Base-by-base conservation (phyloP, 2,888 invertebrate species). In the Maniola hyperantus region DNA sequence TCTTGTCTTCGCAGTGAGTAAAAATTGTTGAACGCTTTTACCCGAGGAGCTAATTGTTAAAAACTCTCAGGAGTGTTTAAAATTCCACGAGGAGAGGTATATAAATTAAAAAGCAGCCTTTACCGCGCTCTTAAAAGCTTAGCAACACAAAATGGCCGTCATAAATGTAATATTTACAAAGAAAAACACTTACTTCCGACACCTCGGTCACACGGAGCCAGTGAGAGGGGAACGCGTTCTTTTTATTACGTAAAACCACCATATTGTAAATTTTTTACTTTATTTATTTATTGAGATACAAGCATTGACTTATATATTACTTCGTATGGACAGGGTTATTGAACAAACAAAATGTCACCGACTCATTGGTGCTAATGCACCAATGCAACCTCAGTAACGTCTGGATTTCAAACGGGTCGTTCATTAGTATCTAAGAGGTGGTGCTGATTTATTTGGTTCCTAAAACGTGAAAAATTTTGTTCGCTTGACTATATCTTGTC, bases 121-220 rank as follows among this genome's bases (percentile, higher is more conserved):
- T 61, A 60, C 57, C 66, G 54, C 66, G 66, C 63, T 69, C 60
- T 55, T 69, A 64, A 69, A 55, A 64, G 69, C 69, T 55, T 50
- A 63, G 63, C 66, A 64, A 64, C 69, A 61, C 63, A 60, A 60
- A 66, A 66, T 64, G 63, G 46, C 33, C 66, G 33, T 54, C 64
- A 69, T 69, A 69, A 69, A 66, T 69, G 69, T 69, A 64, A 61
- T 69, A 69, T 69, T 67, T 64, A 69, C 66, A 60, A 64, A 66
- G 59, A 60, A 66, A 69, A 62, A 67, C 67, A 69, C 67, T 69
- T 69, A 48, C 50, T 53, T 39, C 36, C 26, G 39, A 53, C 64
- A 55, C 50, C 64, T 34, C 59, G 50, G 55, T 34, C 58, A 39
- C 15, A n/a, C 36, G 44, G 51, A 33, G 15, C 54, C 54, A 8